phyloP scores from a whole-genome alignment of 2,113 vertebrate genomes.

The Crotalus helleri region DNA sequence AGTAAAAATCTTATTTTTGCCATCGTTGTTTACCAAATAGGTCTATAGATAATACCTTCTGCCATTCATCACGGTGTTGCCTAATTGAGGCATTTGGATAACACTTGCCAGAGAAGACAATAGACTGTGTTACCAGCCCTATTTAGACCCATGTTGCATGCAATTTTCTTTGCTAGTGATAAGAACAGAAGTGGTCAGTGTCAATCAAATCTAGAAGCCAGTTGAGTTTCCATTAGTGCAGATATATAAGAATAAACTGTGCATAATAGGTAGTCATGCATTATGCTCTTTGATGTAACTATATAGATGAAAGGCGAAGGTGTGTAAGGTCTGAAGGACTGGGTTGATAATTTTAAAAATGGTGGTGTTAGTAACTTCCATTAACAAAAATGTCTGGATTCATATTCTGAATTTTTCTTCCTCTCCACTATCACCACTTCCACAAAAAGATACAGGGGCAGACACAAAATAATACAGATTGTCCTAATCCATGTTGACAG shows the following conservation, averaged over 20 bases:
- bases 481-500: not conserved
- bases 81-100: not conserved
- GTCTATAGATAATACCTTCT: not conserved
- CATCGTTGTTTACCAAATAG: not conserved
- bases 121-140: not conserved
- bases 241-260: not conserved
- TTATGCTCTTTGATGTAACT: not conserved
- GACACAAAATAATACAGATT: not conserved
- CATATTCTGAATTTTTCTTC: not conserved
- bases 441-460: not conserved
- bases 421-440: not conserved
- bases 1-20: not conserved
- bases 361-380: not conserved
- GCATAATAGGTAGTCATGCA: not conserved
- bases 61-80: not conserved
- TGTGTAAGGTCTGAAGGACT: not conserved
- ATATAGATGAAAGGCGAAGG: not conserved
- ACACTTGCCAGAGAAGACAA: not conserved
- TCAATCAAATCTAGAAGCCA: not conserved
- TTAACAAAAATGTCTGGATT: not conserved
- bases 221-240: not conserved
- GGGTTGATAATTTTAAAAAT: not conserved
- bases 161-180: not conserved
- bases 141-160: not conserved
- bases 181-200: not conserved